phyloP scores from a whole-genome alignment of 2,888 invertebrate species.

The Apamea epomidion region DNA sequence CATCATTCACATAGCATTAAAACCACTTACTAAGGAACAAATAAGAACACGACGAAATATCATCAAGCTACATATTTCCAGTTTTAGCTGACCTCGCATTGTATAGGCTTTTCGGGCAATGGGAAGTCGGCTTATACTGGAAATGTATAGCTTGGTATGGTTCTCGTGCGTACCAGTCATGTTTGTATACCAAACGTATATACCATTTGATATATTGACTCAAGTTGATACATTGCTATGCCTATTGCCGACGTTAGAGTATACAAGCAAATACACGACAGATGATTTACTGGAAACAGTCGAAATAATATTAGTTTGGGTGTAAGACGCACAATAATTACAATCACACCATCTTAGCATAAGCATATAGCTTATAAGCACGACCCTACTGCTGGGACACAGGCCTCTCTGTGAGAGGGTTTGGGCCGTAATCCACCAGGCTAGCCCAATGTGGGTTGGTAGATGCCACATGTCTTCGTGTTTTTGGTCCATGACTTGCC shows the following conservation, averaged over 20 bases:
- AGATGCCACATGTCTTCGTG: neutral
- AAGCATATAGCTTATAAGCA: neutral
- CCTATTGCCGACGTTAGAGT: slow-evolving; percentile 14
- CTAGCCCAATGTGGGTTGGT: neutral
- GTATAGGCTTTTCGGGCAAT: neutral
- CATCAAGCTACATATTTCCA: neutral
- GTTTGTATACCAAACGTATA: slow-evolving; percentile 41
- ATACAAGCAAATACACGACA: slow-evolving; percentile 31
- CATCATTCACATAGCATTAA: neutral
- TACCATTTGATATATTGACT: slow-evolving; percentile 50
- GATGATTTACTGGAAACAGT: slow-evolving; percentile 28
- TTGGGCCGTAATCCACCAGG: neutral
- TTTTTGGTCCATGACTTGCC: too few species aligned
- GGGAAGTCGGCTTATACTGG: neutral
- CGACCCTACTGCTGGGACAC: neutral
- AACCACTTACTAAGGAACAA: slow-evolving; percentile 22
- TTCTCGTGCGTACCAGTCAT: neutral
- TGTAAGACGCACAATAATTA: neutral
- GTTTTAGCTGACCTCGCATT: neutral
- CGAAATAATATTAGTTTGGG: slow-evolving; percentile 9
- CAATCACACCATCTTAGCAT: neutral
- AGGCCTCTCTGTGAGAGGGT: neutral
- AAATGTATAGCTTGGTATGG: neutral
- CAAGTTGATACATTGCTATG: slow-evolving; percentile 43
- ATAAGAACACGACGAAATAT: neutral